phyloP scores from a whole-genome alignment of 2,113 vertebrate genomes.

The Toxotes chatareus region DNA sequence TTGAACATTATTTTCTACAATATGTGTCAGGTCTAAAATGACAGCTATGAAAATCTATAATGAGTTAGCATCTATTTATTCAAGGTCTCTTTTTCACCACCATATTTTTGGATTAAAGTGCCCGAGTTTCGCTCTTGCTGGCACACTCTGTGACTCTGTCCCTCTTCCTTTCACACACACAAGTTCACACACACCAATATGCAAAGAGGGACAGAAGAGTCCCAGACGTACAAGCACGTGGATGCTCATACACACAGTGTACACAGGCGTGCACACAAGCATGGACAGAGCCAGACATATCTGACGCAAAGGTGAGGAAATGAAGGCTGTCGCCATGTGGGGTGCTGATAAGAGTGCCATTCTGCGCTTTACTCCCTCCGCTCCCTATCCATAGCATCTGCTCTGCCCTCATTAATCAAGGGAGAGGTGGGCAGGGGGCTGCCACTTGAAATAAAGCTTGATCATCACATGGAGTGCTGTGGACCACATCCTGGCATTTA shows the following conservation, averaged over 20 bases:
- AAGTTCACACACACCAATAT: not conserved
- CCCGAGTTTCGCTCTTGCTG: not conserved
- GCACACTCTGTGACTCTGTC: not conserved
- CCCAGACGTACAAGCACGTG: not conserved
- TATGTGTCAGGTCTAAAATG: not conserved
- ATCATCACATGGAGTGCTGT: conserved; percentile 54
- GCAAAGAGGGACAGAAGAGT: conserved; percentile 8
- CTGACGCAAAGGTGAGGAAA: conserved; percentile 72
- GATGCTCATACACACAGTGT: conserved; percentile 11
- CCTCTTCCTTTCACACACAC: not conserved
- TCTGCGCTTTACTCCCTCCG: conserved; percentile 45
- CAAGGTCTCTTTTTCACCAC: not conserved
- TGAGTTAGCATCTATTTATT: not conserved
- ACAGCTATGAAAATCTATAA: not conserved
- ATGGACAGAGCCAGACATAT: conserved; percentile 43
- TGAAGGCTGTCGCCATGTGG: conserved; percentile 46
- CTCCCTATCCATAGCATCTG: conserved; percentile 71
- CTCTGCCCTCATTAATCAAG: conserved; percentile 77
- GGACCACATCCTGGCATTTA: conserved; percentile 51
- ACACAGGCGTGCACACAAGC: not conserved
- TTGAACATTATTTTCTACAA: not conserved
- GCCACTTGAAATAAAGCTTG: conserved; percentile 67
- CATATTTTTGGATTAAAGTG: not conserved
- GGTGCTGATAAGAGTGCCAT: conserved; percentile 34
- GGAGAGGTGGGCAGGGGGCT: conserved; percentile 64